These are phyloP conservation scores for Hydrolagus affinis DNA, from an alignment of 2,113 vertebrate species.

Conservation along the genomic window DNA sequence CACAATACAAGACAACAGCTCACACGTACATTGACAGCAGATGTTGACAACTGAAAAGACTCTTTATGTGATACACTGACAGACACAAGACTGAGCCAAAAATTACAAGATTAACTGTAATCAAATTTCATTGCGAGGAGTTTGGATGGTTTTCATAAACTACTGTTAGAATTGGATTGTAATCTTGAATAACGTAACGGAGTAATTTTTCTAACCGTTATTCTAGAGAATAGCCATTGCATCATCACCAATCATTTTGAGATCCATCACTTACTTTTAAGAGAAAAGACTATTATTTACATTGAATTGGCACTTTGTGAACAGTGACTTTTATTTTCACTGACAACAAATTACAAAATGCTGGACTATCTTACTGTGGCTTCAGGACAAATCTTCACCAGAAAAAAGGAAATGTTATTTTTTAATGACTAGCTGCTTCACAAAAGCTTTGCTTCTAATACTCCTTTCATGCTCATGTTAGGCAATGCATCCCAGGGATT, in stretches of 20 bases:
- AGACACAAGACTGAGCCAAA: background rate
- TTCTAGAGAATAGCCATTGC: background rate
- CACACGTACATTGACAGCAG: background rate
- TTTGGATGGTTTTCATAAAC: background rate
- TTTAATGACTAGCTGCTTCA: background rate
- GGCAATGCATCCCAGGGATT: too few species aligned
- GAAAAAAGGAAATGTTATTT: background rate
- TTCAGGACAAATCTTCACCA: background rate
- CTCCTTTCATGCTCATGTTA: too few species aligned
- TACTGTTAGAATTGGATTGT: background rate
- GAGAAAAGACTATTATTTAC: background rate
- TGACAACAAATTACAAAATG: background rate
- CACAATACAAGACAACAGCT: background rate
- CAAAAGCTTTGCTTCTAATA: background rate
- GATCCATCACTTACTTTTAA: background rate
- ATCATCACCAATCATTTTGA: background rate
- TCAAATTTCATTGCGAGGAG: background rate
- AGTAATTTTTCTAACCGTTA: background rate
- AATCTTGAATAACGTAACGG: background rate
- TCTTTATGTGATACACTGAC: background rate
- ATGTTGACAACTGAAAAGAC: background rate
- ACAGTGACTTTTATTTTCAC: background rate
- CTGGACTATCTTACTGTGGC: background rate
- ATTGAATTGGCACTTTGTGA: background rate
- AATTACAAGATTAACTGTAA: background rate